Conservation (phyloP, 2,113 vertebrate genomes). For the Archocentrus centrarchus region DNA sequence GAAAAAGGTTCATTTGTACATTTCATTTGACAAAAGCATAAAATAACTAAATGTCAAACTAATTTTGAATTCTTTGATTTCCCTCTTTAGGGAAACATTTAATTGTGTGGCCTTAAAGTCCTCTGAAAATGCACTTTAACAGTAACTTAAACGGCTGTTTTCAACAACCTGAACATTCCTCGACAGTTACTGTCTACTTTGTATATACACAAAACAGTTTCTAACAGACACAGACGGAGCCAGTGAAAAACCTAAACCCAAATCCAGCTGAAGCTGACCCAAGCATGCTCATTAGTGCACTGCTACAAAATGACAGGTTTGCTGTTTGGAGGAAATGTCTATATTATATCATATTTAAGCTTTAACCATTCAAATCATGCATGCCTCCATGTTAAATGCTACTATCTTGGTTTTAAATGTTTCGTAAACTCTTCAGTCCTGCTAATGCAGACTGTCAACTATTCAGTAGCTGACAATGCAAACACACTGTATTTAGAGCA, state of each 20-base stretch:
- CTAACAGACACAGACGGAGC: not conserved
- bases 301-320: not conserved
- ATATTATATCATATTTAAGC: not conserved
- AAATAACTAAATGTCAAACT: fast-evolving
- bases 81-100: not conserved
- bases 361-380: not conserved
- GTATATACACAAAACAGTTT: slow-evolving; percentile 56
- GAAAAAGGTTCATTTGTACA: not conserved
- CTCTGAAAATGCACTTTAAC: not conserved
- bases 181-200: slow-evolving; percentile 45
- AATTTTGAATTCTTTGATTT: not conserved
- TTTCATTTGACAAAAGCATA: not conserved
- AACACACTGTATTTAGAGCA: not conserved
- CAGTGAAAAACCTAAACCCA: slow-evolving; percentile 9
- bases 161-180: slow-evolving; percentile 26
- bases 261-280: not conserved
- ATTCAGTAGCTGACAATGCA: not conserved
- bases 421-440: not conserved
- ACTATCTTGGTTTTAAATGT: not conserved
- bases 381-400: not conserved
- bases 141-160: not conserved
- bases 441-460: not conserved
- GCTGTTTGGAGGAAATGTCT: not conserved
- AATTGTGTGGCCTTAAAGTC: not conserved
- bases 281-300: slow-evolving; percentile 30